These are phyloP conservation scores for Uloborus diversus DNA, from an alignment of 1,140 invertebrate genomes.

Conservation along the genomic window DNA sequence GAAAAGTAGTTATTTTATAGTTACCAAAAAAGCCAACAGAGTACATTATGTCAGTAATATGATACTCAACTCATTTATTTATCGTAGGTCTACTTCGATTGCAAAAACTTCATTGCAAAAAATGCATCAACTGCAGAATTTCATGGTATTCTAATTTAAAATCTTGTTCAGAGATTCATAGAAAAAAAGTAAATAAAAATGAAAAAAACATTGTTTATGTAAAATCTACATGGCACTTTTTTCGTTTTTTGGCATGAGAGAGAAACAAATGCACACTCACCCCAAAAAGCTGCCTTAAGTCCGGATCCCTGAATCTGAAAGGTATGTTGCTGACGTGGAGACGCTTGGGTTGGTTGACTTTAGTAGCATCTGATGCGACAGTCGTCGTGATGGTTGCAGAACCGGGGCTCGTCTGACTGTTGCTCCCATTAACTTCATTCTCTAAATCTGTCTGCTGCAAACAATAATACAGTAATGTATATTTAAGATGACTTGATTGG, in stretches of 20 bases:
- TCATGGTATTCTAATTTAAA: too few species aligned
- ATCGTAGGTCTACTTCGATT: too few species aligned
- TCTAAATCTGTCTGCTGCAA: slow-evolving; percentile 69
- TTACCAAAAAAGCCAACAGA: neutral
- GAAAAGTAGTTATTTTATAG: neutral
- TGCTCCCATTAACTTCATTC: slow-evolving; percentile 60
- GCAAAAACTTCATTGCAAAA: too few species aligned
- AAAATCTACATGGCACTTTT: too few species aligned
- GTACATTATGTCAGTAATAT: slow-evolving; percentile 35
- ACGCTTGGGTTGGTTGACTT: slow-evolving; percentile 70
- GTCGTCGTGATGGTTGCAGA: slow-evolving; percentile 43
- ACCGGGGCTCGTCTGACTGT: slow-evolving; percentile 29
- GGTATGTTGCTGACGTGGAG: slow-evolving; percentile 98
- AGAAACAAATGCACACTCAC: slow-evolving; percentile 70
- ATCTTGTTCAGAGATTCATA: too few species aligned
- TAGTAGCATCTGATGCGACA: slow-evolving; percentile 57
- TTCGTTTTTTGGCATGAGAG: slow-evolving; percentile 6
- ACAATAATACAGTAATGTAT: slow-evolving; percentile 13
- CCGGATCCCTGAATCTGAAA: slow-evolving; percentile 97
- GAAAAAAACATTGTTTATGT: too few species aligned
- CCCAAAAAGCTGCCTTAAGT: slow-evolving; percentile 96
- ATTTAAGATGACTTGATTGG: too few species aligned
- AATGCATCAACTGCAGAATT: too few species aligned
- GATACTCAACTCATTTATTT: slow-evolving; percentile 15
- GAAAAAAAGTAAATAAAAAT: too few species aligned